These are phyloP conservation scores for Anhinga rufa DNA, from an alignment of 2,113 vertebrate species.

Conservation along the genomic window DNA sequence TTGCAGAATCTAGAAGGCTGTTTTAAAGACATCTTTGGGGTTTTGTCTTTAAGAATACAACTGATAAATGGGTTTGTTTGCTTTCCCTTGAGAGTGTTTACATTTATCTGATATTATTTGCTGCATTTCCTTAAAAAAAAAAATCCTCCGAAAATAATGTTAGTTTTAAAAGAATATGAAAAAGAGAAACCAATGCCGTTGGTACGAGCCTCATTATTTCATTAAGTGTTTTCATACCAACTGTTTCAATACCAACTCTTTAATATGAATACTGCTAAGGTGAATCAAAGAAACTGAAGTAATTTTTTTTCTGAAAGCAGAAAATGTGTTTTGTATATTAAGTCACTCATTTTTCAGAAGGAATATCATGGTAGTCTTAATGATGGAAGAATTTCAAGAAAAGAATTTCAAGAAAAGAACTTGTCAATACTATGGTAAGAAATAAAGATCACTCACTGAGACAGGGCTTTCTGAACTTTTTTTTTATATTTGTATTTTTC, in stretches of 20 bases:
- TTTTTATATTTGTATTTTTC: background rate
- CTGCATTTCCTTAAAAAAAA: background rate
- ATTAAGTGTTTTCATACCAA: background rate
- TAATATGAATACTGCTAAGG: background rate
- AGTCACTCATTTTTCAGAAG: background rate
- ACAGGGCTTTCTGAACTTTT: background rate
- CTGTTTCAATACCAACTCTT: background rate
- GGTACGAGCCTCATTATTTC: background rate
- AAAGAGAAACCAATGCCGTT: background rate
- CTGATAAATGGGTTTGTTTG: constrained; percentile 23
- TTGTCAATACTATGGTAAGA: background rate
- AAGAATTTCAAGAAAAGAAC: background rate
- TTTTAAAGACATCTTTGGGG: constrained; percentile 12
- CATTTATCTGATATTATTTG: background rate
- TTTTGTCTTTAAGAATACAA: constrained; percentile 26
- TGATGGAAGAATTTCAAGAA: background rate
- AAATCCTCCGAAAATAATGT: background rate
- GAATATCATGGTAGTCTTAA: background rate
- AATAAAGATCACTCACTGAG: background rate
- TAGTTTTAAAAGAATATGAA: background rate
- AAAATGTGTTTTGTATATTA: background rate
- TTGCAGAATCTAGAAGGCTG: background rate
- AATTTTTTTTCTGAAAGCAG: background rate
- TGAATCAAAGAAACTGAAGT: background rate
- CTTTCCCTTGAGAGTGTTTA: background rate